Conservation (phyloP, 2,888 invertebrate genomes). For the Torymus tubicola region DNA sequence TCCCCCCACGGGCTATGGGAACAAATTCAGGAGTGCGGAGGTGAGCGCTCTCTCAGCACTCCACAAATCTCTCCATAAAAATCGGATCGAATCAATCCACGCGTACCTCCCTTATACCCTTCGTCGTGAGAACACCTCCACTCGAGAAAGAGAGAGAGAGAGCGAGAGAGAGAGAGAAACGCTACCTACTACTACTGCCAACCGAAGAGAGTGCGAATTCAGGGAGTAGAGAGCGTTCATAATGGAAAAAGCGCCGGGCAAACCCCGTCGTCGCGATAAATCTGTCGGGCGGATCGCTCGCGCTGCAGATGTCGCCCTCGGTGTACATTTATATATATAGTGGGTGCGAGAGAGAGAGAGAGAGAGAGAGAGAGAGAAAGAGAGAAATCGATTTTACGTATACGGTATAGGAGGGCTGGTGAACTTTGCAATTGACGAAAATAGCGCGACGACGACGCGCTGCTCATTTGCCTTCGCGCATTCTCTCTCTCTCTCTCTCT, state of each 20-base stretch:
- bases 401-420: neutral
- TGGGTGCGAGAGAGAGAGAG: neutral
- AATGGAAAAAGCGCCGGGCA: conserved; percentile 33
- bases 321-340: conserved; percentile 1
- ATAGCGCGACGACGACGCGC: conserved; percentile 36
- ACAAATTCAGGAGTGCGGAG: no score
- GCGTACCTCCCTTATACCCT: neutral
- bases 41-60: no score
- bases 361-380: neutral
- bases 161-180: no score
- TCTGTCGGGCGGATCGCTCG: conserved; percentile 13
- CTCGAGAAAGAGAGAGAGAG: no score
- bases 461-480: neutral
- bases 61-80: no score
- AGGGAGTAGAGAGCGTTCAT: neutral
- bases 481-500: neutral
- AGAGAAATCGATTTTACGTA: conserved; percentile 31
- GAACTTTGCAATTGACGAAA: conserved; percentile 39
- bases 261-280: conserved; percentile 34
- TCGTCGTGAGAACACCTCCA: no score
- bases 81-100: neutral
- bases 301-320: conserved; percentile 42
- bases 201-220: neutral
- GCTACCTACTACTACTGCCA: no score
- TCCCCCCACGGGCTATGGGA: no score